Evolutionary conservation across 2,113 vertebrate species (phyloP), one percentile per base, ranked within the genome.

Genomic region (Urocolius indicus): DNA sequence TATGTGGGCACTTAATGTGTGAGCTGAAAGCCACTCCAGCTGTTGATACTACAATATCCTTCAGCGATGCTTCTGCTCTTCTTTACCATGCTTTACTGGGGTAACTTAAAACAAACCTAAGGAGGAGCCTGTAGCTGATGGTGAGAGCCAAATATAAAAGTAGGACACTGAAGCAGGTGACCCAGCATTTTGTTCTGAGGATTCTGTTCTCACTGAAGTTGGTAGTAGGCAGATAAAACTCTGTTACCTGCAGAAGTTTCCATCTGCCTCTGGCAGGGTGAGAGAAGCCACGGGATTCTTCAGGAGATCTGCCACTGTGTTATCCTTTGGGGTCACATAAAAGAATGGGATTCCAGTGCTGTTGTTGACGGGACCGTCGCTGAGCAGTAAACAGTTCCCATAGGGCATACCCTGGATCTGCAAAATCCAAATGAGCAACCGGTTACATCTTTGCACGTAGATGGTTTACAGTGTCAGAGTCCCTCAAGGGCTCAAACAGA

Each of bases 341-440:
- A 99, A 99, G 93, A 98, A 99, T 38, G 99, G 98, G 41, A 98
- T 96, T 83, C 99, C 99, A 6, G 98, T 99, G 97, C 99, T 98
- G 96, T 99, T 99, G 89, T 98, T 98, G 89, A 97, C 6, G 0
- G 98, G 98, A 16, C 99, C 99, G 6, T 99, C 99, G 0, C 98
- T 99, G 91, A 99, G 87, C 24, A 98, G 98, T 91, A 99, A 97
- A 93, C 98, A 98, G 95, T 98, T 99, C n/a, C 99, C 99, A 94
- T 98, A 99, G 9, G 99, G 98, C 63, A 98, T 77, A 58, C 98
- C 99, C 96, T 97, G 98, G 77, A 99, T 98, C 99, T 99, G 96
- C 46, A 97, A 94, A 97, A 90, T 78, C 22, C 59, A 71, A 86
- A 91, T 11, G 92, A 74, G 49, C 19, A 65, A 8, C 30, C 5